A percentile compares a stretch with the other conserved stretches of the same genome.
phyloP scores from a whole-genome alignment of 1,140 invertebrate species.

The Bombus huntii region DNA sequence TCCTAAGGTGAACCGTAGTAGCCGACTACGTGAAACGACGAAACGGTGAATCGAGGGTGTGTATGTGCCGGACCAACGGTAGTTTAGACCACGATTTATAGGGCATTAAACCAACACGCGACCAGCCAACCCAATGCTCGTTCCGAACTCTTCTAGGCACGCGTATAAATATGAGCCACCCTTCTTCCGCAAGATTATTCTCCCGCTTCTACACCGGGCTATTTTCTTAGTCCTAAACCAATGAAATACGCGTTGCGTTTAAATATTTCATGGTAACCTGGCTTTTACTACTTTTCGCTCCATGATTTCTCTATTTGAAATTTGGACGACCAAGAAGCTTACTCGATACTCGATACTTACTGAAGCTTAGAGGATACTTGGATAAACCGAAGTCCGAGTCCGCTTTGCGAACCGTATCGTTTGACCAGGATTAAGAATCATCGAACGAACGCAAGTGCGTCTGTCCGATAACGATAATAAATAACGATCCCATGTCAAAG shows the following conservation, averaged over 20 bases:
- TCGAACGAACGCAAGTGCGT: slow-evolving; percentile 29
- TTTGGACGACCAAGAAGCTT: background rate
- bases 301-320: background rate
- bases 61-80: slow-evolving; percentile 51
- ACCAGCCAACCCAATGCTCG: slow-evolving; percentile 56
- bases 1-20: slow-evolving; percentile 28
- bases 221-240: slow-evolving; percentile 31
- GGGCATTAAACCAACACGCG: slow-evolving; percentile 72
- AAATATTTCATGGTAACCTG: slow-evolving; percentile 24
- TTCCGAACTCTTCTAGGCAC: slow-evolving; percentile 52
- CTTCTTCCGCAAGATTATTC: slow-evolving; percentile 14
- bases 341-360: too few species aligned
- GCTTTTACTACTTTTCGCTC: background rate
- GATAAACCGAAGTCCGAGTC: background rate
- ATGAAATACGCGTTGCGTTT: background rate
- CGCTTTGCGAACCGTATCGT: background rate
- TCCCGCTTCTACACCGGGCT: slow-evolving; percentile 30
- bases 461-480: background rate
- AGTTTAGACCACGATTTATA: slow-evolving; percentile 73
- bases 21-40: slow-evolving; percentile 6
- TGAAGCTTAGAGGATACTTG: too few species aligned
- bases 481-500: background rate
- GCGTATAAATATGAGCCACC: slow-evolving; percentile 17
- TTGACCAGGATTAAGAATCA: slow-evolving; percentile 46
- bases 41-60: slow-evolving; percentile 1